Base-by-base conservation (phyloP, 2,113 vertebrate species). In the Clinocottus analis region DNA sequence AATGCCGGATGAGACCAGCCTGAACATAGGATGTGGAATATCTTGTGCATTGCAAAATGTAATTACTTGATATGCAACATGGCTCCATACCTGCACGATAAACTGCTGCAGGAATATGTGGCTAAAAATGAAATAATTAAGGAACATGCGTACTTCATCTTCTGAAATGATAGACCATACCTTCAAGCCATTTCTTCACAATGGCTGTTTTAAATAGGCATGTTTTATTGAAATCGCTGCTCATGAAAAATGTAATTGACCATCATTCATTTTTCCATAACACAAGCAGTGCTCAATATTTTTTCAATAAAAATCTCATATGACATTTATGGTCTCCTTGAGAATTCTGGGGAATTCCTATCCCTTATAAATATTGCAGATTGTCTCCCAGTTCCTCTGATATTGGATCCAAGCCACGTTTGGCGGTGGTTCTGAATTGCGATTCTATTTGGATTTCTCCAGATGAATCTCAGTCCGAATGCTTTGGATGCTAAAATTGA, bases 81-180 rank as follows among this genome's bases (percentile, higher is more conserved):
- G 47, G 2, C 55, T 58, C 25, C 37, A n/a, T 25, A 77, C 17
- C 41, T 71, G 23, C 25, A 6, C 29, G 45, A 29, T 10, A 66
- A 71, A 63, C 31, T 4, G 19, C 25, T 33, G 21, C 4, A 58
- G 10, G 8, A 41, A 31, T 51, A 25, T 45, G 21, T 59, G 49
- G 71, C 65, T 66, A 27, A 53, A 70, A 78, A 72, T 65, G 29
- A 61, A 82, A 56, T 61, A 19, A 47, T 79, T 60, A 75, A 74
- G 19, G 63, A 67, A 74, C 62, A 49, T 69, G 23, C 65, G 41
- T 53, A 47, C 13, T 69, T 85, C 19, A 77, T 73, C 49, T 77
- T 51, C 25, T 78, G 33, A 63, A 78, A 62, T 69, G 35, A 39
- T 5, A 19, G 2, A 29, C 19, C 29, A 60, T 25, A 69, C 68